A percentile compares a stretch with the other conserved stretches of the same genome.
Evolutionary conservation across 2,797 vertebrate genomes (phyloP).

Genomic region (Crenuchus spilurus): DNA sequence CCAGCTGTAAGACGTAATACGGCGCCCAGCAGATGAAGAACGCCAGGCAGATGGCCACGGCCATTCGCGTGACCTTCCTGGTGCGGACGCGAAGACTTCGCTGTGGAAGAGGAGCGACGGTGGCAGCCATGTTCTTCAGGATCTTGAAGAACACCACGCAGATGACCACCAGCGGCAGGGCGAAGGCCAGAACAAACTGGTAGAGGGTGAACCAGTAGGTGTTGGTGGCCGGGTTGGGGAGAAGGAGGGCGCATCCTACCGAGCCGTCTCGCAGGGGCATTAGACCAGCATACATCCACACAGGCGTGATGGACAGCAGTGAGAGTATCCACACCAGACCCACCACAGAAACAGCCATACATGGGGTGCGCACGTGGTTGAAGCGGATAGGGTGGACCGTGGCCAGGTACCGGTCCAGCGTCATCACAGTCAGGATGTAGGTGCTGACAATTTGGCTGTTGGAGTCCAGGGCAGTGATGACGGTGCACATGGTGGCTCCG

Average conservation of each 20-base stretch:
- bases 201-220: conserved; percentile 89
- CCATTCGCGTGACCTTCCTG: conserved; percentile 85
- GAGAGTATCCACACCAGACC: conserved; percentile 83
- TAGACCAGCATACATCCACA: conserved; percentile 86
- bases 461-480: conserved; percentile 86
- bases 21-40: conserved; percentile 88
- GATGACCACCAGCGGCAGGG: conserved; percentile 81
- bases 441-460: conserved; percentile 90
- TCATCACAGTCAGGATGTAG: conserved; percentile 88
- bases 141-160: conserved; percentile 85
- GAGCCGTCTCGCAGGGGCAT: conserved; percentile 81
- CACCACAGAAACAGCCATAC: conserved; percentile 74
- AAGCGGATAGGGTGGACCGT: conserved; percentile 87
- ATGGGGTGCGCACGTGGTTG: conserved; percentile 79
- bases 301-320: conserved; percentile 82
- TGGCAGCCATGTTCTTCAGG: conserved; percentile 85
- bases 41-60: conserved; percentile 84
- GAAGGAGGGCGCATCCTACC: conserved; percentile 81
- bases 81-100: conserved; percentile 78
- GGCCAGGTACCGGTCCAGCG: conserved; percentile 85
- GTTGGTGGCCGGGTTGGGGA: conserved; percentile 79
- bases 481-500: conserved; percentile 81
- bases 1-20: conserved; percentile 85
- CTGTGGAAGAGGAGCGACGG: conserved; percentile 81
- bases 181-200: conserved; percentile 86